These are phyloP conservation scores for Xyrichtys novacula DNA, from an alignment of 2,797 vertebrate genomes.

Conservation along the genomic window DNA sequence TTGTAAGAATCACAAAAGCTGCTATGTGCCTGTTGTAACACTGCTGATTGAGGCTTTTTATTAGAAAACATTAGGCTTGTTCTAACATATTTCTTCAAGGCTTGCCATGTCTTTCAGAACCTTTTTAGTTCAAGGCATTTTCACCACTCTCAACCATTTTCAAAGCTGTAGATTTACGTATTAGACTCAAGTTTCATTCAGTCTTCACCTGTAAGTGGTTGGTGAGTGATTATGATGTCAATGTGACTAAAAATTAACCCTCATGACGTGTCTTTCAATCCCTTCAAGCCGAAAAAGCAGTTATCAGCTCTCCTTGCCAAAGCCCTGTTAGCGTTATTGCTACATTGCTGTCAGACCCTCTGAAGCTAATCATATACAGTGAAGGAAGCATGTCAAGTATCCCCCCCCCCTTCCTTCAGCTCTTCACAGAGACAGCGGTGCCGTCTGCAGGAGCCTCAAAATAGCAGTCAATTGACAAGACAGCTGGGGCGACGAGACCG, in stretches of 20 bases:
- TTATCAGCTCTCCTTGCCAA: neutral
- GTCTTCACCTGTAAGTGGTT: constrained; percentile 29
- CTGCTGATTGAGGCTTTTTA: constrained; percentile 47
- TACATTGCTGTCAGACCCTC: constrained; percentile 39
- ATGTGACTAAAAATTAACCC: constrained; percentile 7
- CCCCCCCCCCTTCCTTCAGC: constrained; percentile 5
- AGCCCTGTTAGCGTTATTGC: constrained; percentile 21
- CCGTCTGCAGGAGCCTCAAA: constrained; percentile 83
- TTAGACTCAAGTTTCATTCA: constrained; percentile 33
- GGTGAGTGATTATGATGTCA: constrained; percentile 24
- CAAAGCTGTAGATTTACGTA: constrained; percentile 49
- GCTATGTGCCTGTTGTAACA: constrained; percentile 40
- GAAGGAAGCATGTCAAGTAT: constrained; percentile 58
- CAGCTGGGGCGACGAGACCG: constrained; percentile 80
- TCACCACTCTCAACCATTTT: constrained; percentile 36
- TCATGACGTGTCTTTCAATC: constrained; percentile 27
- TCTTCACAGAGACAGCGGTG: constrained; percentile 66
- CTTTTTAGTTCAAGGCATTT: constrained; percentile 33
- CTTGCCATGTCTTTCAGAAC: constrained; percentile 49
- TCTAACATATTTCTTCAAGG: constrained; percentile 62
- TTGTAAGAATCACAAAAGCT: constrained; percentile 60
- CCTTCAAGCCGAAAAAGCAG: neutral
- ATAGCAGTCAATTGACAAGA: constrained; percentile 89
- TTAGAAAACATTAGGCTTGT: constrained; percentile 66
- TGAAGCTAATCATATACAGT: constrained; percentile 50